A percentile compares a stretch with the other conserved stretches of the same genome.
Evolutionary conservation across 2,113 vertebrate species (phyloP).

Genomic region (Oreotrochilus melanogaster): DNA sequence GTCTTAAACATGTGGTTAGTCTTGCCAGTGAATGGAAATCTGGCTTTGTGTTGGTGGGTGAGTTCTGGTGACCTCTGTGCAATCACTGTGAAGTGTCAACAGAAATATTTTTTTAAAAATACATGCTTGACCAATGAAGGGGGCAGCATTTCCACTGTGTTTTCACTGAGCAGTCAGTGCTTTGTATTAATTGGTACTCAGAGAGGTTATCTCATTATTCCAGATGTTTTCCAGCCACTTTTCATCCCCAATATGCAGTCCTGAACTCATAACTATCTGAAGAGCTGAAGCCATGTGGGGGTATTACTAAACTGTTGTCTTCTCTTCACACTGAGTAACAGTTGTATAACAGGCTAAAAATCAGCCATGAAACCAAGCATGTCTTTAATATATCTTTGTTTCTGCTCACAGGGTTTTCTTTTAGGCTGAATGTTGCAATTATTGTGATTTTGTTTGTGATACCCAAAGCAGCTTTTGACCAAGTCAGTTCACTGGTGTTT

Average conservation of each 20-base stretch:
- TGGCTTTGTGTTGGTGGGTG: background rate
- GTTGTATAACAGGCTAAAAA: background rate
- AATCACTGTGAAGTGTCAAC: background rate
- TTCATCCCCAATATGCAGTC: accelerated
- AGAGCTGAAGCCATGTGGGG: background rate
- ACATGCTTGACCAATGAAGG: background rate
- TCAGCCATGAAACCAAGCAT: background rate
- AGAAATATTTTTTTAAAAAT: background rate
- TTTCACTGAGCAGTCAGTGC: background rate
- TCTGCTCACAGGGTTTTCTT: background rate
- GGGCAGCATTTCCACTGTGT: background rate
- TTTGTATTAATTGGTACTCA: background rate
- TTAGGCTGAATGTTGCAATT: background rate
- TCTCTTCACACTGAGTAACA: background rate
- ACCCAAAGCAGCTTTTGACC: background rate
- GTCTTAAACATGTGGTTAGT: accelerated
- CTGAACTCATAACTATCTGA: background rate
- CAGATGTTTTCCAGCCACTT: background rate
- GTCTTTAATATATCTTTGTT: background rate
- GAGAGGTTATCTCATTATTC: background rate
- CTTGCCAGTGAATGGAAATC: accelerated
- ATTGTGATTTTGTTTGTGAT: background rate
- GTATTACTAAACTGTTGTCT: background rate
- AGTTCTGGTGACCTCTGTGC: background rate
- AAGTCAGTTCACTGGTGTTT: background rate